Conservation (phyloP, 2,797 vertebrate species). For the Poeciliopsis gracilis region DNA sequence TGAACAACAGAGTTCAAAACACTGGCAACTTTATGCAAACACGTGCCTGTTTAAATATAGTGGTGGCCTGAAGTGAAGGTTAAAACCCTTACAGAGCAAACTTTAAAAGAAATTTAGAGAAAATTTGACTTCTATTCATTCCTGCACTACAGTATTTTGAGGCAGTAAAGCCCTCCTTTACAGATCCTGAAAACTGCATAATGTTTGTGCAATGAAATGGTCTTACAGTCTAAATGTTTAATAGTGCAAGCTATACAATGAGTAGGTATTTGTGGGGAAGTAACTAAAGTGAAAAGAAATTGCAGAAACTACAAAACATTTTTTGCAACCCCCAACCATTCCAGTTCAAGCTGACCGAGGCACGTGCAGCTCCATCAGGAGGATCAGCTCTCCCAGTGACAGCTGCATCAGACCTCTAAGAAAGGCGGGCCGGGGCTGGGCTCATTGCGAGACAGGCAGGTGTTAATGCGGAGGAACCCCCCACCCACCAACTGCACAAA, state of each 20-base stretch:
- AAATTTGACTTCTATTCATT: not conserved
- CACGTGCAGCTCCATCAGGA: slow-evolving; percentile 48
- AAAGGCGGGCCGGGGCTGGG: slow-evolving; percentile 13
- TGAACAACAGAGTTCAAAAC: not conserved
- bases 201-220: not conserved
- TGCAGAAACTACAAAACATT: not conserved
- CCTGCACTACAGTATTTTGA: not conserved
- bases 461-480: slow-evolving; percentile 2
- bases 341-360: slow-evolving; percentile 2
- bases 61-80: not conserved
- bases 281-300: not conserved
- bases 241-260: not conserved
- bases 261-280: not conserved
- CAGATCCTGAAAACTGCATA: not conserved
- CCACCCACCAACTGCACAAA: no score
- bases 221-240: not conserved
- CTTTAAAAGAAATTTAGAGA: not conserved
- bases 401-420: slow-evolving; percentile 68
- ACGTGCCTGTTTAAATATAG: not conserved
- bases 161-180: not conserved
- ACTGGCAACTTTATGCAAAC: not conserved
- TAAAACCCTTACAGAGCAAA: not conserved
- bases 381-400: slow-evolving; percentile 25
- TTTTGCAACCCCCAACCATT: not conserved
- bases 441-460: slow-evolving; percentile 4